Base-by-base conservation (phyloP, 2,888 invertebrate genomes). In the Blera fallax region DNA sequence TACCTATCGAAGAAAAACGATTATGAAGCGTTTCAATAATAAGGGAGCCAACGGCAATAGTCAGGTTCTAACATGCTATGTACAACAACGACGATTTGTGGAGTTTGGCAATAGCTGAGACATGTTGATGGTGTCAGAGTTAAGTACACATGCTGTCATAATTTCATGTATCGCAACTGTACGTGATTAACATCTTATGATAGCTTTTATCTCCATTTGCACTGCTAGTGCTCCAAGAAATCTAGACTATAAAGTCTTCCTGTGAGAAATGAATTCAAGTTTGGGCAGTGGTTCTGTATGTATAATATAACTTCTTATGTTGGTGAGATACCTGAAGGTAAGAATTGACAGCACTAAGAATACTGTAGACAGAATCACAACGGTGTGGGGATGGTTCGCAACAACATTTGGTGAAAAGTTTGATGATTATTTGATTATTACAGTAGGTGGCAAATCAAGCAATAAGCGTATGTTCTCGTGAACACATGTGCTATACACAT, bases 111-210 rank as follows among this genome's bases (percentile, higher is more conserved):
- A 40, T 14, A 14, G 11, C 14, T 14, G 27, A 27, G 21, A n/a
- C n/a, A n/a, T n/a, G 21, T 29, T 52, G 52, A 14, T 52, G 29
- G 52, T 52, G 52, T 52, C 27, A 14, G n/a, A 7, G 14, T 11
- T n/a, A 14, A 2, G 27, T 52, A 16, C 32, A 54, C 10, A 4
- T 54, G 37, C 37, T 58, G 58, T 37, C 37, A 37, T 11, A 34
- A 21, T 37, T 58, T 37, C 58, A 37, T 11, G n/a, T n/a, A n/a
- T 58, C 58, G 7, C 21, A 10, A 37, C n/a, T 18, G 58, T 34
- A 58, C 58, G 58, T 34, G 58, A 58, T 58, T 58, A 58, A 18
- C 34, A 58, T 21, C 58, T 21, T 37, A 34, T 37, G 34, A 37
- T 37, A 58, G 34, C 58, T 37, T 58, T 18, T 21, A 37, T 11